Base-by-base conservation (phyloP, 2,113 vertebrate genomes). In the Rhabdomys dilectus region DNA sequence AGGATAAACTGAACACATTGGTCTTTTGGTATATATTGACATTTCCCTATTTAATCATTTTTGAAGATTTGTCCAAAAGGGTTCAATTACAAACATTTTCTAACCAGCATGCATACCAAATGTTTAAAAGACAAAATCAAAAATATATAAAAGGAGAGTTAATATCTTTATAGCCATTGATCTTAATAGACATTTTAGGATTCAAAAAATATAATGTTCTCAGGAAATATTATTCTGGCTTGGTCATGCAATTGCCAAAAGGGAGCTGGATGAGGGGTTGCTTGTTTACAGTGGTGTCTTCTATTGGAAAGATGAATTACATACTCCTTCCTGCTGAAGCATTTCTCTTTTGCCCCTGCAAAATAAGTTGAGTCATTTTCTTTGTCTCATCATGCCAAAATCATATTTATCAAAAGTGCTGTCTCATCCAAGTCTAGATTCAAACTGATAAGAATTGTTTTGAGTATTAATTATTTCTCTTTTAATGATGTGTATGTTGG, bases 351-450 rank as follows among this genome's bases (percentile, higher is more conserved):
- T 31, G 8, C 21, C 85, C 70, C 21, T 87, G 36, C 39, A 84
- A 92, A 91, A 73, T 64, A 58, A 75, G 4, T 19, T 5, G 0
- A 26, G 8, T 64, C 19, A 36, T n/a, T 90, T 42, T 91, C 80
- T 89, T 73, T 75, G 96, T 91, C 51, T 88, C 24, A 68, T 6
- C 21, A 84, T 88, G 56, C 76, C 58, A 95, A 82, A 94, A 76
- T 84, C 78, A 85, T 42, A n/a, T 89, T 92, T 91, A 42, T 84
- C 42, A 51, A 97, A 94, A 95, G 56, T 75, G 11, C 12, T 62
- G 70, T n/a, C 62, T 76, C 42, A 31, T 85, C 26, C 64, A n/a
- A 39, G 5, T 87, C 76, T 93, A 80, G 88, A 96, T 75, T 58
- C 92, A 89, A 85, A 94, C 17, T 64, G 60, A 70, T 77, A 88